phyloP scores from a whole-genome alignment of 2,113 vertebrate genomes.

The Zosterops borbonicus region DNA sequence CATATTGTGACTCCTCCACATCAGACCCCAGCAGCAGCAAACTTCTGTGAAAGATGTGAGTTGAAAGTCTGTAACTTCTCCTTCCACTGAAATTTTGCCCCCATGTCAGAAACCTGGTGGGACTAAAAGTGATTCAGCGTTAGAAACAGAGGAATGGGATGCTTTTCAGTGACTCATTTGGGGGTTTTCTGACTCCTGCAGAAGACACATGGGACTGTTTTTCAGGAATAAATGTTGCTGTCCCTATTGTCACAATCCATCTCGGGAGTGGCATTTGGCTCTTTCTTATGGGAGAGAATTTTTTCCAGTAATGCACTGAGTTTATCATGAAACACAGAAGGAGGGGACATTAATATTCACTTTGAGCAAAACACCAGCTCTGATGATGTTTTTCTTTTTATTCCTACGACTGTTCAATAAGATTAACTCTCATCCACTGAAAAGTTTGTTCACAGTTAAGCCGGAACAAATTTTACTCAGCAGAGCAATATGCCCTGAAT shows the following conservation, averaged over 20 bases:
- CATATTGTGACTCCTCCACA: neutral
- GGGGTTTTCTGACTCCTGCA: neutral
- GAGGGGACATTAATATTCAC: neutral
- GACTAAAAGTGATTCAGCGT: neutral
- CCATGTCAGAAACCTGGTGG: neutral
- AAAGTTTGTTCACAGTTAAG: slow-evolving; percentile 41
- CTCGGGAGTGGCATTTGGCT: neutral
- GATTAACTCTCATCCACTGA: slow-evolving; percentile 1
- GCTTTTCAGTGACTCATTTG: neutral
- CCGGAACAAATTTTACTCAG: slow-evolving; percentile 3
- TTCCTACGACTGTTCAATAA: neutral
- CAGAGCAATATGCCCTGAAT: neutral
- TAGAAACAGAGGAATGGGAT: neutral
- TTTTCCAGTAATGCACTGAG: neutral
- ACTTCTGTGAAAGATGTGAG: neutral
- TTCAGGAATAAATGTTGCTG: neutral
- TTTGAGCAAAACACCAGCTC: neutral
- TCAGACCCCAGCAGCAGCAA: neutral
- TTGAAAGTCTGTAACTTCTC: neutral
- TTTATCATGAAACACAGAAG: neutral
- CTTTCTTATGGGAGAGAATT: neutral
- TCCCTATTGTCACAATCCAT: neutral
- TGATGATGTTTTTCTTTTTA: neutral
- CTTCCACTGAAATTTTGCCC: neutral
- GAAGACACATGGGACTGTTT: neutral